phyloP scores from a whole-genome alignment of 1,140 invertebrate species.

The Portunus trituberculatus region DNA sequence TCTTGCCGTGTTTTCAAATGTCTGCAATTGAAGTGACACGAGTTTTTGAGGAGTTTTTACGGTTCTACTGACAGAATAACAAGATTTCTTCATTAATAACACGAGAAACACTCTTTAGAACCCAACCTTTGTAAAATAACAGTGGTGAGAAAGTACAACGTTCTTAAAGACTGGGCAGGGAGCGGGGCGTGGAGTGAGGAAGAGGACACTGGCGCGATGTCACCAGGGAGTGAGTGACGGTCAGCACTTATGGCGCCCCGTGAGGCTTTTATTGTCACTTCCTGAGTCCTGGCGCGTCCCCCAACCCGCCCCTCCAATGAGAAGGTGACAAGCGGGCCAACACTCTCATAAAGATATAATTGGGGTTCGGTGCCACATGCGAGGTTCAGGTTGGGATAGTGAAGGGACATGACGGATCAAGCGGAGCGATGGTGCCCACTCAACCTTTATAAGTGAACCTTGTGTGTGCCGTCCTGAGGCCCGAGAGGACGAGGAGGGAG shows the following conservation, averaged over 20 bases:
- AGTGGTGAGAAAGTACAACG: no score
- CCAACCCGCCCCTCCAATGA: neutral
- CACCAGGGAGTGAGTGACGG: neutral
- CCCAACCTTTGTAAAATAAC: no score
- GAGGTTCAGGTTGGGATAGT: neutral
- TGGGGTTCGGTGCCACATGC: conserved; percentile 1
- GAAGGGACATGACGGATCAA: neutral
- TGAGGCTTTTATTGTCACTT: conserved; percentile 13
- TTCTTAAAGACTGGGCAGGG: no score
- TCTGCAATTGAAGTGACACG: no score
- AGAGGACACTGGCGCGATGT: neutral
- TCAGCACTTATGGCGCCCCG: neutral
- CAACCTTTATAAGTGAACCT: neutral
- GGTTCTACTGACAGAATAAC: no score
- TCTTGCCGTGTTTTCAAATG: no score
- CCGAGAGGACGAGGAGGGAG: neutral
- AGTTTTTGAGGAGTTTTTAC: no score
- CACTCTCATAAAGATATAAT: conserved; percentile 9
- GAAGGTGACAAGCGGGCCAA: neutral
- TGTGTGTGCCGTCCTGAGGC: neutral
- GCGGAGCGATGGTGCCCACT: neutral
- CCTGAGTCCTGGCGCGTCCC: neutral
- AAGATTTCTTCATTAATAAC: no score
- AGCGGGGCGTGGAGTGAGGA: no score
- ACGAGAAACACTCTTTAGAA: no score